A percentile compares a stretch with the other conserved stretches of the same genome.
Evolutionary conservation across 2,888 invertebrate genomes (phyloP).

Genomic region (Melieria crassipennis): DNA sequence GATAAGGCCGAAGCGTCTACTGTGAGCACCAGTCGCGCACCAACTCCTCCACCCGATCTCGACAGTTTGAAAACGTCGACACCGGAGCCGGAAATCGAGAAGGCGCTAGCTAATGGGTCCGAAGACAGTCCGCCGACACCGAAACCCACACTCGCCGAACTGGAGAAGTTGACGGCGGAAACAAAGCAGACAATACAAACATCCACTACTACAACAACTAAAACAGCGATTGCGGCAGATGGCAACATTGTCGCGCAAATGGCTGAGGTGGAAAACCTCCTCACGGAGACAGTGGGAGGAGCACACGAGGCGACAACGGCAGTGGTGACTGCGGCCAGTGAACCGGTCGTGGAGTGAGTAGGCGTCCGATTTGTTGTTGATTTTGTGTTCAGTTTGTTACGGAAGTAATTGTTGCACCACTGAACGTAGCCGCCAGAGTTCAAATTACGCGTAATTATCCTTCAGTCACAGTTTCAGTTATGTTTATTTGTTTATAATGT

Average conservation of each 20-base stretch:
- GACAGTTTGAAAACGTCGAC: slow-evolving; percentile 63
- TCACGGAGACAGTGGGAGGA: background rate
- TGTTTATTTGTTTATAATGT: too few relatives aligned
- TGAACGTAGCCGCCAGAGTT: too few relatives aligned
- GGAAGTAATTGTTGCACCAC: too few relatives aligned
- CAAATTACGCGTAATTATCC: too few relatives aligned
- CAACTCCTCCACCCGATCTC: slow-evolving; percentile 53
- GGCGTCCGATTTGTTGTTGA: slow-evolving; percentile 15
- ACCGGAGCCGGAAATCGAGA: slow-evolving; percentile 64
- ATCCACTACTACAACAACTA: background rate
- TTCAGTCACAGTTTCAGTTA: too few relatives aligned
- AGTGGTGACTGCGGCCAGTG: slow-evolving; percentile 20
- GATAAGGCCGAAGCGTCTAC: slow-evolving; percentile 24
- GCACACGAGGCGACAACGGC: slow-evolving; percentile 12
- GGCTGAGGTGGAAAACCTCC: slow-evolving; percentile 7
- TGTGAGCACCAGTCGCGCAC: slow-evolving; percentile 35
- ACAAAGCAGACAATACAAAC: slow-evolving; percentile 25
- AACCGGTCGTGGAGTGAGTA: slow-evolving; percentile 42
- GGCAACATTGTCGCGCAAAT: slow-evolving; percentile 24
- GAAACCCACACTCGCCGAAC: slow-evolving; percentile 59
- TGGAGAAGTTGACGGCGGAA: slow-evolving; percentile 49
- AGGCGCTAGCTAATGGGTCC: slow-evolving; percentile 56
- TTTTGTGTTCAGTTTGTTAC: too few relatives aligned
- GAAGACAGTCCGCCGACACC: slow-evolving; percentile 60
- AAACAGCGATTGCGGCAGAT: slow-evolving; percentile 20